Evolutionary conservation across 64 coral and sea anemone genomes (phyloP).

Genomic region (Montipora cactus): DNA sequence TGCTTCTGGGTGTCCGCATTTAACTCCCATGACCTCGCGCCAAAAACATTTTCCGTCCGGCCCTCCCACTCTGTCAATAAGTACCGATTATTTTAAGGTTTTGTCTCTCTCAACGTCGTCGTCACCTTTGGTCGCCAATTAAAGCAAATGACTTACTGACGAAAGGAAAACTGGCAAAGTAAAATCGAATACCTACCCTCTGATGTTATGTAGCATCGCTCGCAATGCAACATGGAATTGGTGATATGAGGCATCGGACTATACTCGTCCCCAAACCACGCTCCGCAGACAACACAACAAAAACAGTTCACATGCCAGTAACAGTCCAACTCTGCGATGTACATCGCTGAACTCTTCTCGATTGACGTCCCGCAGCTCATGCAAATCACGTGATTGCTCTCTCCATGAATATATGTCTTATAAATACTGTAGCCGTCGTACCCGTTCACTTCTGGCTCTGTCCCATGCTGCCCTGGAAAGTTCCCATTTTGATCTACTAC

Average conservation of each 20-base stretch:
- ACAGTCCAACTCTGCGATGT: constrained; percentile 57
- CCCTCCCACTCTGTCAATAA: no score
- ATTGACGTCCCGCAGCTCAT: constrained; percentile 59
- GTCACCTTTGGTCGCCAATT: not conserved
- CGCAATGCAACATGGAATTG: constrained; percentile 72
- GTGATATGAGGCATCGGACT: constrained; percentile 51
- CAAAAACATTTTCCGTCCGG: no score
- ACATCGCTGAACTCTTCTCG: constrained; percentile 56
- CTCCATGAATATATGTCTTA: constrained; percentile 64
- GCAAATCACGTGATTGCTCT: constrained; percentile 50
- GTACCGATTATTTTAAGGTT: no score
- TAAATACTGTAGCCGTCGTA: constrained; percentile 67
- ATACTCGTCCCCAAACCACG: constrained; percentile 61
- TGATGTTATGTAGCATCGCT: constrained; percentile 71
- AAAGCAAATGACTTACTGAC: not conserved
- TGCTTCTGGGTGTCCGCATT: no score
- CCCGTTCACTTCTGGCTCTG: constrained; percentile 25
- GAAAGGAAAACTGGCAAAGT: no score
- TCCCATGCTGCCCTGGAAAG: not conserved
- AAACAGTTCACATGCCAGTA: constrained; percentile 77
- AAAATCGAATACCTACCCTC: constrained; percentile 37
- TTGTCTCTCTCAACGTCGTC: no score
- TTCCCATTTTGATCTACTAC: constrained; percentile 3
- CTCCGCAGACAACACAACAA: constrained; percentile 67
- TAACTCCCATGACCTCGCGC: no score